These are phyloP conservation scores for Parapsyche elsis DNA, from an alignment of 1,140 invertebrate genomes.

Conservation along the genomic window DNA sequence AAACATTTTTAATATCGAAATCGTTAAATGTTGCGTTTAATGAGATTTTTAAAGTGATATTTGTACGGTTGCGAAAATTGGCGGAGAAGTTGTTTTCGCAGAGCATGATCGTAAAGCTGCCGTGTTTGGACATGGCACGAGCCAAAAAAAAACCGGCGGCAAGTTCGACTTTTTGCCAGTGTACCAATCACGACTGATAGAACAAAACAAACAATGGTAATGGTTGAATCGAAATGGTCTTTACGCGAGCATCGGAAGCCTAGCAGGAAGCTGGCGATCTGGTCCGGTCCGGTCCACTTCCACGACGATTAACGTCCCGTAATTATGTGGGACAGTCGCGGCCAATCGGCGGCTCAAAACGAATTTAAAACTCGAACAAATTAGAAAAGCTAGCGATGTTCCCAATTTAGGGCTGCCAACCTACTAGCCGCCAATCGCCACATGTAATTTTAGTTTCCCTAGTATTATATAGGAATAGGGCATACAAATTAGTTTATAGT, in stretches of 20 bases:
- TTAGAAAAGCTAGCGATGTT: neutral
- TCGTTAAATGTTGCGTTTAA: neutral
- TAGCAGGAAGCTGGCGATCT: neutral
- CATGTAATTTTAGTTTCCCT: no score
- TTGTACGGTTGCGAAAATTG: neutral
- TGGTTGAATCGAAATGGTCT: neutral
- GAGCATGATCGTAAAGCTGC: neutral
- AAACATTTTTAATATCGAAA: neutral
- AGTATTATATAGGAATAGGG: no score
- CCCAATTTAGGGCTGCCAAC: neutral
- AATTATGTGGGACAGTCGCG: neutral
- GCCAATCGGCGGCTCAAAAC: neutral
- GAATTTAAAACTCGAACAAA: neutral
- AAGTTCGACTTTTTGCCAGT: neutral
- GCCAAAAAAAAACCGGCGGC: neutral
- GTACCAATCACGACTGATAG: neutral
- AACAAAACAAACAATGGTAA: neutral
- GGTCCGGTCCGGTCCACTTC: neutral
- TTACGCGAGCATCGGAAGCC: neutral
- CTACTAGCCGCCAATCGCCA: no score
- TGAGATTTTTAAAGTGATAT: neutral
- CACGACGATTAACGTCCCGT: conserved; percentile 1
- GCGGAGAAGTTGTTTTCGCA: neutral
- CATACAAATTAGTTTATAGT: no score
- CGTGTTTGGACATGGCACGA: neutral